Conservation (phyloP, 1,140 invertebrate species). For the Anastrepha ludens region DNA sequence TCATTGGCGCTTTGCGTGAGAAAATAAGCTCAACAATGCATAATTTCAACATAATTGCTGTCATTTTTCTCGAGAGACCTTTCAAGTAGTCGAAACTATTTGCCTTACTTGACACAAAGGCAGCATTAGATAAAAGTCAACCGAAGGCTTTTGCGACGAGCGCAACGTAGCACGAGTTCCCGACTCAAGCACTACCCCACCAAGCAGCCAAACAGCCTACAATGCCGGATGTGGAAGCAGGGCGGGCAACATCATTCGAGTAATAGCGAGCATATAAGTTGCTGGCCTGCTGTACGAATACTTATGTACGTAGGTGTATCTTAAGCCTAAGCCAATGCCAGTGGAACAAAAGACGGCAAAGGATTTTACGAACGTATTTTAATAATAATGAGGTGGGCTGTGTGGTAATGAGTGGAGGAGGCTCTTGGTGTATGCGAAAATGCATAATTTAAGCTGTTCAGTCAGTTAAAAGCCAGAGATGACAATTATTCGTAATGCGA, state of each 20-base stretch:
- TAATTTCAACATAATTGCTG: slow-evolving; percentile 73
- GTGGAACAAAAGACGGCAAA: not conserved
- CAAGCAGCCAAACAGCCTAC: not conserved
- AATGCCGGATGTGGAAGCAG: not conserved
- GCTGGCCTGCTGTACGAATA: not conserved
- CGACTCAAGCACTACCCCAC: not conserved
- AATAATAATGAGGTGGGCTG: not conserved
- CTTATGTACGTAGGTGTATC: not conserved
- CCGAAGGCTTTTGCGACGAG: not conserved
- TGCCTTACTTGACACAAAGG: slow-evolving; percentile 51
- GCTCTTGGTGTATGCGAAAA: not conserved
- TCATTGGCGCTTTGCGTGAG: not conserved
- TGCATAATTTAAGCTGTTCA: slow-evolving; percentile 8
- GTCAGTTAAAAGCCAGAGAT: slow-evolving; percentile 13
- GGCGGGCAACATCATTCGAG: not conserved
- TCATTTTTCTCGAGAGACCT: slow-evolving; percentile 71
- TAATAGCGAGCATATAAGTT: not conserved
- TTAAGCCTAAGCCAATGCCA: not conserved
- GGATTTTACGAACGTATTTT: not conserved
- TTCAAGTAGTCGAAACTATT: not conserved
- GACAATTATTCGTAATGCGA: slow-evolving; percentile 22
- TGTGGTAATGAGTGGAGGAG: not conserved
- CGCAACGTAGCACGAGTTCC: not conserved
- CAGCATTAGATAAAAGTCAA: too few relatives aligned
- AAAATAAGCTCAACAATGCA: slow-evolving; percentile 63